Conservation (phyloP, 2,888 invertebrate species). For the Cylindroiulus punctatus region DNA sequence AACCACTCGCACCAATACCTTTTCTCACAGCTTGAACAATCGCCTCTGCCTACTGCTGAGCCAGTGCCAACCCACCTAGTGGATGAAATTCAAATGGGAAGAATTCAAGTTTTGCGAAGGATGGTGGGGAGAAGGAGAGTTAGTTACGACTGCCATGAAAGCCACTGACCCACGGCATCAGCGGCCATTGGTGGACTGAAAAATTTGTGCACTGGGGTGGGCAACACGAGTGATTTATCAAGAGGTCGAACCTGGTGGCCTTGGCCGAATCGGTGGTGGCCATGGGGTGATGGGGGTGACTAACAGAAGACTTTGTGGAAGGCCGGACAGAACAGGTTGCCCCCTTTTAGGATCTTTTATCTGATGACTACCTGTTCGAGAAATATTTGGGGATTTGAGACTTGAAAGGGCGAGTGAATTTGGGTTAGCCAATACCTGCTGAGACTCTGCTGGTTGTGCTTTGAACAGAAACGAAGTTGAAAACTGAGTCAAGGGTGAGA, state of each 20-base stretch:
- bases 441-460: too few species aligned
- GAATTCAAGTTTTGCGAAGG: not conserved
- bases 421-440: too few species aligned
- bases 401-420: too few species aligned
- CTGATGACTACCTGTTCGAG: not conserved
- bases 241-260: conserved; percentile 15
- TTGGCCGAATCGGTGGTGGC: conserved; percentile 11
- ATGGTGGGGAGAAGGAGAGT: conserved; percentile 39
- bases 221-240: not conserved
- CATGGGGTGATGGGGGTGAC: conserved; percentile 29
- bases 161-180: conserved; percentile 13
- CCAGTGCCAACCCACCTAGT: not conserved
- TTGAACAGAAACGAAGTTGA: too few species aligned
- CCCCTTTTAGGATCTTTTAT: conserved; percentile 17
- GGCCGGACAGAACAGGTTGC: conserved; percentile 36
- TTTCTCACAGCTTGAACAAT: not conserved
- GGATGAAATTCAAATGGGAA: conserved; percentile 33
- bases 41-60: not conserved
- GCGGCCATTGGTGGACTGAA: not conserved
- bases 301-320: not conserved
- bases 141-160: not conserved
- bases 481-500: too few species aligned
- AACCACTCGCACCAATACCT: not conserved
- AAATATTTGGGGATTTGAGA: not conserved
- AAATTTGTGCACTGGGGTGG: not conserved